phyloP scores from a whole-genome alignment of 2,113 vertebrate species.

The Cinclus mexicanus region DNA sequence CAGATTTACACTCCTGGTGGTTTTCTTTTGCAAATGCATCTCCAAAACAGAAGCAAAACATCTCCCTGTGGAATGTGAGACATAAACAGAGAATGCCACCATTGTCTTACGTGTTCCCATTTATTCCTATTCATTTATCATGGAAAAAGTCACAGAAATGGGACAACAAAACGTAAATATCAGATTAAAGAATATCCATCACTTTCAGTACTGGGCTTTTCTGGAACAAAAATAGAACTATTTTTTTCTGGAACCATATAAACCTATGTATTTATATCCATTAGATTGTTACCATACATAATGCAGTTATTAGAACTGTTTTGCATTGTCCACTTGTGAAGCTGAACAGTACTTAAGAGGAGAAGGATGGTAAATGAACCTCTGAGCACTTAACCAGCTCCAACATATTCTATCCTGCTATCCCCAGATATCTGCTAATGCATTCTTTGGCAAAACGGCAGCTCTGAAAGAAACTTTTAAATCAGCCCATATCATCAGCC shows the following conservation, averaged over 20 bases:
- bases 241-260: background rate
- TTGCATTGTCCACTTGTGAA: background rate
- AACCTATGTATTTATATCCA: background rate
- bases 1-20: background rate
- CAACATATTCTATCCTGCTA: background rate
- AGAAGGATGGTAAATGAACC: background rate
- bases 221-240: background rate
- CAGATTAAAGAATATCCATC: background rate
- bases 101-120: background rate
- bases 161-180: background rate
- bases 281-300: background rate
- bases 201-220: background rate
- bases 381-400: background rate
- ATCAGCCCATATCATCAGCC: background rate
- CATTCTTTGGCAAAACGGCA: constrained; percentile 5
- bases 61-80: background rate
- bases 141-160: background rate
- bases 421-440: constrained; percentile 31
- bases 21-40: background rate
- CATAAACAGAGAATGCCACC: background rate
- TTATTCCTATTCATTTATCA: background rate
- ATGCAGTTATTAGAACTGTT: background rate
- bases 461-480: constrained; percentile 16
- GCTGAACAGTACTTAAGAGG: background rate
- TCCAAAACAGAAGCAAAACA: background rate